Evolutionary conservation across 2,113 vertebrate genomes (phyloP).

Genomic region (Phyllopteryx taeniolatus): DNA sequence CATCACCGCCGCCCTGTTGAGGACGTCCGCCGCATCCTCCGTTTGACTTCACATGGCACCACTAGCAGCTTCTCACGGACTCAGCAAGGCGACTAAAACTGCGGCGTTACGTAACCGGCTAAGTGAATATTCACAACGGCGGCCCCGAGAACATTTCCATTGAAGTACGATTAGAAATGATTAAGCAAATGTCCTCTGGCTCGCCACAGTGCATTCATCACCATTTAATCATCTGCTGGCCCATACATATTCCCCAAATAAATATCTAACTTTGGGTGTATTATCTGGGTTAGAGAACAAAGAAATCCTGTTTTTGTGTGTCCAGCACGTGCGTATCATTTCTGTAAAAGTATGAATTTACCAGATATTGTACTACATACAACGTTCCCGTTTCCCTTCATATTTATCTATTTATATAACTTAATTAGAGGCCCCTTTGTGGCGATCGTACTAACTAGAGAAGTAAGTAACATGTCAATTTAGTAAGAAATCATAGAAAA

Average conservation of each 20-base stretch:
- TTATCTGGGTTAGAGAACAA: conserved; percentile 12
- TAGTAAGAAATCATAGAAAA: background rate
- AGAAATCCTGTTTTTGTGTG: background rate
- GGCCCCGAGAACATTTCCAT: conserved; percentile 41
- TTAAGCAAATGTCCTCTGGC: conserved; percentile 39
- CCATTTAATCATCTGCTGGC: conserved; percentile 29
- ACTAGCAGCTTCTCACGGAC: conserved; percentile 47
- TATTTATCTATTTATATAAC: no score
- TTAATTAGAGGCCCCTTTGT: background rate
- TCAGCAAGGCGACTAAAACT: conserved; percentile 42
- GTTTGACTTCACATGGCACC: conserved; percentile 47
- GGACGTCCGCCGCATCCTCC: conserved; percentile 33
- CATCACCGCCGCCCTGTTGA: conserved; percentile 44
- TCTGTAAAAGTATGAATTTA: background rate
- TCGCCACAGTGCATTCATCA: conserved; percentile 31
- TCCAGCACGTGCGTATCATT: background rate
- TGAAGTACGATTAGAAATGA: conserved; percentile 51
- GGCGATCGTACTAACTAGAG: background rate
- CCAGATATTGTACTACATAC: background rate
- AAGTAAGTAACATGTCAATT: background rate
- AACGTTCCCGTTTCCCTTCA: background rate
- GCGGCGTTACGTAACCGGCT: conserved; percentile 44
- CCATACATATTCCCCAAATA: conserved; percentile 34
- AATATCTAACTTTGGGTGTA: conserved; percentile 8
- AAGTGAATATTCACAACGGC: conserved; percentile 45